Evolutionary conservation across 2,113 vertebrate species (phyloP), one percentile per base, ranked within the genome.

Genomic region (Panthera tigris): DNA sequence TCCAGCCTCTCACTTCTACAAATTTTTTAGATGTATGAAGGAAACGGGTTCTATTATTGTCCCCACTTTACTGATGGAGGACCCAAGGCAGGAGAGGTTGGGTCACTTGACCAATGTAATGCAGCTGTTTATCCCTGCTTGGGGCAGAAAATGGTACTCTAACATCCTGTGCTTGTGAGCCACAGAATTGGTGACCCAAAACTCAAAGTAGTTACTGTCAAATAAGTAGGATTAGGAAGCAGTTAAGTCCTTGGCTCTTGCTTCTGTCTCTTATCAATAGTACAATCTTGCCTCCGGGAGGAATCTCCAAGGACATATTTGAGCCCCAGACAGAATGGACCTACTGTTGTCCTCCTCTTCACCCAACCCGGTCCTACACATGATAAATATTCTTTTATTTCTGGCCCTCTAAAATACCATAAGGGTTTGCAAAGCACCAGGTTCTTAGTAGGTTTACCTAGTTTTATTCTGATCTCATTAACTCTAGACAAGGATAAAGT

Each of bases 401-500:
- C 68, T 94, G 80, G 31, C 18, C 80, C 14, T 63, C 23, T 86
- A 45, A 87, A 90, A 82, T 36, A 81, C 31, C 76, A 39, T 89
- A 29, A 83, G 29, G 27, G 23, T 79, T 91, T 96, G 73, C 91
- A 94, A 95, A 94, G 84, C 31, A 23, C 63, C 55, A 39, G 4
- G 23, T 57, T 95, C 85, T 92, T 71, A 81, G 57, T 13, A 36
- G 71, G 50, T 94, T 95, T 91, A 55, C 45, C 90, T 69, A 71
- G 71, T 85, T 95, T 95, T 63, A 82, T 57, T 92, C 79, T 93
- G 89, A 95, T 95, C 84, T 96, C 74, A 90, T 96, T 96, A 95
- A 74, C 36, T 95, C 57, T 78, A 48, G 80, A 97, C 80, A 85
- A 96, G 31, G 55, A 94, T 95, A 88, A 96, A 97, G 69, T 65